These are phyloP conservation scores for Acrossocheilus wenchowensis DNA, from an alignment of 2,797 vertebrate species.

Conservation along the genomic window DNA sequence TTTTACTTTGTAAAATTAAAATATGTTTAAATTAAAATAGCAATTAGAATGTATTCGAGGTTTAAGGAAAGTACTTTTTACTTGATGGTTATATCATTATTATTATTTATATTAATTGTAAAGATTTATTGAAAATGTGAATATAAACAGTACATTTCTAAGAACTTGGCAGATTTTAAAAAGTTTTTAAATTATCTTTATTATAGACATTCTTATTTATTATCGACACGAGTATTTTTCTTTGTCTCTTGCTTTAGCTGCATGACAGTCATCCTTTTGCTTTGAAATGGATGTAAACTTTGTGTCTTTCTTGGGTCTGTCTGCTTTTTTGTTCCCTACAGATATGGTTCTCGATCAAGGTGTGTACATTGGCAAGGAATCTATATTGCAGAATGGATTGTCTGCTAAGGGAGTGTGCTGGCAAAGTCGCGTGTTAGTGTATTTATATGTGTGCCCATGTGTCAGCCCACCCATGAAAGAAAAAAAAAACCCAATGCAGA, in stretches of 20 bases:
- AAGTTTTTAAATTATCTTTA: not conserved
- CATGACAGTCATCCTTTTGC: not conserved
- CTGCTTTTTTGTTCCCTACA: not conserved
- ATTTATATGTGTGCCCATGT: not conserved
- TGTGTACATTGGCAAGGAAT: constrained; percentile 30
- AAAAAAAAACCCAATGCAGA: constrained; percentile 14
- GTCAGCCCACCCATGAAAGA: not conserved
- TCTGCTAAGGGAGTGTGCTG: constrained; percentile 26
- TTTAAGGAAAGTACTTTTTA: not conserved
- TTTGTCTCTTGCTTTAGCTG: not conserved
- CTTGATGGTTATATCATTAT: not conserved
- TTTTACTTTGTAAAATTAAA: not conserved
- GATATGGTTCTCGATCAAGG: not conserved
- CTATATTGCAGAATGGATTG: constrained; percentile 10
- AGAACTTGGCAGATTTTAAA: not conserved
- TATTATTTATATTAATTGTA: not conserved
- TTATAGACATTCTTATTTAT: not conserved
- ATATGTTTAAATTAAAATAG: not conserved
- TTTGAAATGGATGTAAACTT: not conserved
- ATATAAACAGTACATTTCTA: not conserved
- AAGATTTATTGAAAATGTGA: not conserved
- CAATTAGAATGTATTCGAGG: not conserved
- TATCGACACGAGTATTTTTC: not conserved
- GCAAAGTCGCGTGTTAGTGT: not conserved
- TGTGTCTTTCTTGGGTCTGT: not conserved